phyloP scores from a whole-genome alignment of 2,888 invertebrate genomes.

The Galerucella calmariensis region DNA sequence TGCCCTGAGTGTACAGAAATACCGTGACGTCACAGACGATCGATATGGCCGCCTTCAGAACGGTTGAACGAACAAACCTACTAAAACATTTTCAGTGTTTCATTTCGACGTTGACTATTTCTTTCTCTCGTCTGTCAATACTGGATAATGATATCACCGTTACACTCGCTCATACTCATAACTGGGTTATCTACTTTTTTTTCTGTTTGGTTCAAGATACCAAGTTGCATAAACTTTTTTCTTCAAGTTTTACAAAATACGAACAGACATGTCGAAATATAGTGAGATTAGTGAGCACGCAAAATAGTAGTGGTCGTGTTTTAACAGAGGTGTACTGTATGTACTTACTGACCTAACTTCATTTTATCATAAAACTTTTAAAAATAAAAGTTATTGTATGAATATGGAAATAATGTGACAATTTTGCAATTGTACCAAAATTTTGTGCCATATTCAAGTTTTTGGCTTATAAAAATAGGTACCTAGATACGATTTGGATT shows the following conservation, averaged over 20 bases:
- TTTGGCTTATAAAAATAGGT: too few species aligned
- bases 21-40: constrained; percentile 19
- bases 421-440: too few species aligned
- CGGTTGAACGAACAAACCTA: constrained; percentile 8
- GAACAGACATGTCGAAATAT: neutral
- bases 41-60: constrained; percentile 17
- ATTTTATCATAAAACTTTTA: neutral
- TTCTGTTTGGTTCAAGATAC: constrained; percentile 2
- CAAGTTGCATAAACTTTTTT: constrained; percentile 7
- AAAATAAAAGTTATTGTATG: neutral
- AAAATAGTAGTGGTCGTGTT: constrained; percentile 10
- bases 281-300: neutral
- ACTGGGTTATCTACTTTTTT: constrained; percentile 14
- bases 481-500: too few species aligned
- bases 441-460: too few species aligned
- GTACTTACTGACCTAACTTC: neutral
- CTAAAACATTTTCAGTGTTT: constrained; percentile 17
- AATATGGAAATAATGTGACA: too few species aligned
- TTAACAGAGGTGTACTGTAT: neutral
- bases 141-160: constrained; percentile 7
- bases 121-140: constrained; percentile 13
- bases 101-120: constrained; percentile 1
- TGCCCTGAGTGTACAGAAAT: constrained; percentile 15
- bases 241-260: constrained; percentile 6
- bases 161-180: constrained; percentile 1